A percentile compares a stretch with the other conserved stretches of the same genome.
phyloP scores from a whole-genome alignment of 2,888 invertebrate genomes.

The Hirudinaria manillensis region DNA sequence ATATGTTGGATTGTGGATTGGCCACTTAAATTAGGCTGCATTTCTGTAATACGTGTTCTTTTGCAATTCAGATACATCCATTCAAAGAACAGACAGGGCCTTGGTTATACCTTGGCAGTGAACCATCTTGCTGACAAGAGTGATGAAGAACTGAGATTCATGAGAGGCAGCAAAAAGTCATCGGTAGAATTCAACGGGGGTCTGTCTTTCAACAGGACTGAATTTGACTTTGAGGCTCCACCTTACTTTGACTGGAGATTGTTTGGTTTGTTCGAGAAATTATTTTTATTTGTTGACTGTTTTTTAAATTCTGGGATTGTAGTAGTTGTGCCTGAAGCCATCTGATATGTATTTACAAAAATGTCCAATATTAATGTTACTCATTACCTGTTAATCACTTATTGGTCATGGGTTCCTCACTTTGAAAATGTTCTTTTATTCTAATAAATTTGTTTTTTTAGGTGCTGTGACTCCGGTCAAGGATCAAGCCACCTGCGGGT shows the following conservation, averaged over 20 bases:
- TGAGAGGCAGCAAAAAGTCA: constrained; percentile 50
- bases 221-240: constrained; percentile 56
- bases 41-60: background rate
- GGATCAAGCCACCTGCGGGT: constrained; percentile 95
- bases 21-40: no score
- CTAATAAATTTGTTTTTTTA: constrained; percentile 35
- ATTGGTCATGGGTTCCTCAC: background rate
- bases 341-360: background rate
- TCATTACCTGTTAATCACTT: background rate
- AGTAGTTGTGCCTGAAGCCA: background rate
- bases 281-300: background rate
- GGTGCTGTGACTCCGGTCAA: constrained; percentile 87
- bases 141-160: constrained; percentile 64
- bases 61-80: constrained; percentile 63
- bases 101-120: constrained; percentile 69
- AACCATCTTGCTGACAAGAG: constrained; percentile 83
- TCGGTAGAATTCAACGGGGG: constrained; percentile 64
- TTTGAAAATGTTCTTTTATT: background rate
- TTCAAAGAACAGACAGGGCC: constrained; percentile 71
- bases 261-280: constrained; percentile 56
- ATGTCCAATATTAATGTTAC: background rate
- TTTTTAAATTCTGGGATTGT: background rate
- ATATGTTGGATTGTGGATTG: no score
- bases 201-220: constrained; percentile 63
- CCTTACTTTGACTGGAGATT: constrained; percentile 85